These are phyloP conservation scores for Lucilia sericata DNA, from an alignment of 1,140 invertebrate genomes.

Conservation along the genomic window DNA sequence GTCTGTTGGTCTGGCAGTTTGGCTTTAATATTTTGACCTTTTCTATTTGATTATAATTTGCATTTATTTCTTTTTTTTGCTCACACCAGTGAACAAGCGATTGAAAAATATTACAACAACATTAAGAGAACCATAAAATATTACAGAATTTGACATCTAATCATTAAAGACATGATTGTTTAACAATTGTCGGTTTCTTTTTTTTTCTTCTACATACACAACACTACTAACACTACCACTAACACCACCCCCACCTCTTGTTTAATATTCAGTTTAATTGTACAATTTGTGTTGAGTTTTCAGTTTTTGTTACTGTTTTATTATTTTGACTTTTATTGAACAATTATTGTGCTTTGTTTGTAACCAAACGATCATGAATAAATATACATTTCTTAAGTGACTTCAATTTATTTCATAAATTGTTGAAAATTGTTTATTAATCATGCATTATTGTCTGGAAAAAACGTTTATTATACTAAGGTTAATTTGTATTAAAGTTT, in stretches of 20 bases:
- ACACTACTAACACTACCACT: background rate
- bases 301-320: background rate
- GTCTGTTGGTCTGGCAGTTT: constrained; percentile 15
- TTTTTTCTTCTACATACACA: background rate
- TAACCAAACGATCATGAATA: no score
- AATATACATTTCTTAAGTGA: no score
- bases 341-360: background rate
- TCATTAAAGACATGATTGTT: constrained; percentile 29
- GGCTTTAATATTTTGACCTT: constrained; percentile 28
- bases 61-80: constrained; percentile 2
- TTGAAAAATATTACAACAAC: background rate
- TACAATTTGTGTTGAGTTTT: background rate
- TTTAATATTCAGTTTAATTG: background rate
- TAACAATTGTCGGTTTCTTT: background rate
- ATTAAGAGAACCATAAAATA: background rate
- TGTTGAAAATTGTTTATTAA: no score
- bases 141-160: constrained; percentile 21
- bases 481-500: no score
- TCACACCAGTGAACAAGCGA: no score
- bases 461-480: no score
- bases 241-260: background rate
- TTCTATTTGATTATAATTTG: constrained; percentile 44
- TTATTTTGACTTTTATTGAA: background rate
- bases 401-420: no score
- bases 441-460: no score